Evolutionary conservation across 2,888 invertebrate species (phyloP).

Genomic region (Hetaerina titia): DNA sequence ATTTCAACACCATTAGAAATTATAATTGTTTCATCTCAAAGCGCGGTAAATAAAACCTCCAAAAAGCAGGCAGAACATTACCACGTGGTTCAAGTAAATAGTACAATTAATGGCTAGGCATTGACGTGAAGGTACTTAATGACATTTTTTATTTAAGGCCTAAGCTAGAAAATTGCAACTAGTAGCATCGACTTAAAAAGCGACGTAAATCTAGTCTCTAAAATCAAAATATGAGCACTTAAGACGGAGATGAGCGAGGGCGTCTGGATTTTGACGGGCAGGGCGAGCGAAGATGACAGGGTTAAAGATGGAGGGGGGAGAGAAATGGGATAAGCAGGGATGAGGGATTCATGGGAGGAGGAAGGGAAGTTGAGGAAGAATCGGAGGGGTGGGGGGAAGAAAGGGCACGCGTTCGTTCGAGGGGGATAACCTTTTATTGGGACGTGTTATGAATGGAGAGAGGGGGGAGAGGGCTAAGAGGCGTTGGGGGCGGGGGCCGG

Average conservation of each 20-base stretch:
- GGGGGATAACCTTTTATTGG: constrained; percentile 65
- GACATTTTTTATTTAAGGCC: not conserved
- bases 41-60: too few species aligned
- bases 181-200: not conserved
- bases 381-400: constrained; percentile 69
- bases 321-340: constrained; percentile 12
- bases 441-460: constrained; percentile 48
- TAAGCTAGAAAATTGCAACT: not conserved
- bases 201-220: not conserved
- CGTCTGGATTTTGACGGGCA: constrained; percentile 68
- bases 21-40: too few species aligned
- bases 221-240: not conserved
- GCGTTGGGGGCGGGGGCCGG: constrained; percentile 68
- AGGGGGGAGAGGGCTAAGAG: not conserved
- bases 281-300: constrained; percentile 67
- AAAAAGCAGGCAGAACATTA: too few species aligned
- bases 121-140: too few species aligned
- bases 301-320: constrained; percentile 69
- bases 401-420: constrained; percentile 69
- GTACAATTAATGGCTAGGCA: too few species aligned
- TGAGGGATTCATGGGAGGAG: not conserved
- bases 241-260: not conserved
- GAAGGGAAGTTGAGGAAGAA: constrained; percentile 43
- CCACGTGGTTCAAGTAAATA: too few species aligned
- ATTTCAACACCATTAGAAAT: too few species aligned